Evolutionary conservation across 1,140 invertebrate species (phyloP), one percentile per base, ranked within the genome.

Genomic region (Drosophila trapezifrons): DNA sequence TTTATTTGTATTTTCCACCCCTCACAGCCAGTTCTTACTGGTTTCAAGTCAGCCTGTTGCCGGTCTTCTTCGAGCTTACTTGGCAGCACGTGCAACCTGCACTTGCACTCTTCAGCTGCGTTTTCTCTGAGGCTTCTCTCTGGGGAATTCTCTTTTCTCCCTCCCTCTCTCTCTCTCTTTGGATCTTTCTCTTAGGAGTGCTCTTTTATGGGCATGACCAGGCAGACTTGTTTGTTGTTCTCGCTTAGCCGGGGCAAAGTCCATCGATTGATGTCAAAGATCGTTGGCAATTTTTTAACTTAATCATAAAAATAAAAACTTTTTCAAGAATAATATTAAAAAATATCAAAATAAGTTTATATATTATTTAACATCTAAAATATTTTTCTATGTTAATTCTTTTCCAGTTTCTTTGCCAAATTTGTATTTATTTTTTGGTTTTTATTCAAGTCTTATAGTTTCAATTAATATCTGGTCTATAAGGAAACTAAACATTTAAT

Each of bases 21-120:
- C 25, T 38, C 25, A 13, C 2, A n/a, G 49, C 18, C 9, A 18
- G 49, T 47, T 52, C 32, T 29, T 7, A 37, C 32, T 18, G 45
- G 42, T 20, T 35, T 52, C 10, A 13, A 35, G 51, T 18, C 15
- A 4, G 13, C 9, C n/a, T 18, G n/a, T 22, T 22, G 22, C 22
- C 22, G n/a, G 15, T 32, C 29, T 32, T 76, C 35, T 56, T 20
- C 20, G 27, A 37, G 12, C 27, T 20, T 0, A 20, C 27, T 5
- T 52, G 25, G 10, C 15, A 37, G 43, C 76, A 78, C 76, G 76
- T 78, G 76, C 76, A 72, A 51, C 22, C 60, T 78, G 56, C 75
- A 77, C 63, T 49, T 52, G n/a, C 47, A 38, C 49, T 60, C 59
- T 71, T 57, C 18, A 25, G 10, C 38, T 25, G 20, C 8, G 12